These are phyloP conservation scores for Hemichromis elongatus DNA, from an alignment of 2,113 vertebrate species.

Conservation along the genomic window DNA sequence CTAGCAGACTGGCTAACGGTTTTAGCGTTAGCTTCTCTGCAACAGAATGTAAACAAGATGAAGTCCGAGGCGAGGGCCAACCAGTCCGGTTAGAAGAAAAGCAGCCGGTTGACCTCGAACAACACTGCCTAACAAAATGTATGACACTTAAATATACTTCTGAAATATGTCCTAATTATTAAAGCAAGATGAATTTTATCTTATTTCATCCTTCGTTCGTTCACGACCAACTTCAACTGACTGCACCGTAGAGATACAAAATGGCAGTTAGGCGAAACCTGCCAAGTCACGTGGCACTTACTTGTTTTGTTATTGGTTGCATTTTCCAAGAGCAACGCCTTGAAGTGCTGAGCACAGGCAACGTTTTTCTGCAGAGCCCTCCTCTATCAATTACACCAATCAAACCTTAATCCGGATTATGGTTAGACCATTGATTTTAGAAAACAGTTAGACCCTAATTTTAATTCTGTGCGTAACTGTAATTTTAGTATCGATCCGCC, in stretches of 20 bases:
- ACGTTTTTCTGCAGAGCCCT: neutral
- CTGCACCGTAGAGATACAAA: constrained; percentile 39
- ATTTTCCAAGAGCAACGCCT: neutral
- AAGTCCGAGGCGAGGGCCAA: neutral
- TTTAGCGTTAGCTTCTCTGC: neutral
- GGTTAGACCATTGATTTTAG: no score
- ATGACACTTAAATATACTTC: neutral
- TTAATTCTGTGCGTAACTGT: neutral
- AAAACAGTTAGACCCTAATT: neutral
- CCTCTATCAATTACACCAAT: neutral
- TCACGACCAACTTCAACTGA: neutral
- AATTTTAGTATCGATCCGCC: neutral
- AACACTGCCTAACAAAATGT: neutral
- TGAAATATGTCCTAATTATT: neutral
- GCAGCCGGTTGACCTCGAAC: neutral
- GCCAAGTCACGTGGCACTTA: neutral
- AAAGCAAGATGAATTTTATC: neutral
- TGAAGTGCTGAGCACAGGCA: neutral
- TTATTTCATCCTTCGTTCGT: neutral
- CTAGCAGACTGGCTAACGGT: constrained; percentile 16
- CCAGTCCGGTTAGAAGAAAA: neutral
- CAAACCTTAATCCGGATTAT: accelerated
- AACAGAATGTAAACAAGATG: constrained; percentile 42
- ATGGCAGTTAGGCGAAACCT: constrained; percentile 40
- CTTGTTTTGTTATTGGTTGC: neutral